Evolutionary conservation across 2,888 invertebrate genomes (phyloP).

Genomic region (Xylota segnis): DNA sequence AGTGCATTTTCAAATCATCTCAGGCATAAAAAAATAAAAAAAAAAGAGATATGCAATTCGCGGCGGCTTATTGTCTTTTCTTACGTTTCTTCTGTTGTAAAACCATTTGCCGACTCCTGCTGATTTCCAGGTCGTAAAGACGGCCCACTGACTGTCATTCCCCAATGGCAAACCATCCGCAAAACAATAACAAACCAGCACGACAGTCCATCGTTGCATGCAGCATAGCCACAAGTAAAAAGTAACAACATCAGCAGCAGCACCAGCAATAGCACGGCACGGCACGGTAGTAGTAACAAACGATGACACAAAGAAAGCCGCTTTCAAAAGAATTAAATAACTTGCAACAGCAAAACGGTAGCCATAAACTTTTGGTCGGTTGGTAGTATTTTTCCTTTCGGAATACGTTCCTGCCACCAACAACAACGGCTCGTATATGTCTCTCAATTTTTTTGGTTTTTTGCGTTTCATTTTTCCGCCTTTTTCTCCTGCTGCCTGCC

Average conservation of each 20-base stretch:
- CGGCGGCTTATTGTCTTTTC: conserved; percentile 56
- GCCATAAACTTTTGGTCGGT: conserved; percentile 73
- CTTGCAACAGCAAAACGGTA: conserved; percentile 77
- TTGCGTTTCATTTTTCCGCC: conserved; percentile 65
- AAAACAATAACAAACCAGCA: conserved; percentile 35
- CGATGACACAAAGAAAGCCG: conserved; percentile 76
- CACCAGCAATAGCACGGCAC: conserved; percentile 50
- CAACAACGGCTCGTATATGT: too few relatives aligned
- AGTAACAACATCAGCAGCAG: conserved; percentile 19
- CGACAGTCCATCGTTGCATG: conserved; percentile 61
- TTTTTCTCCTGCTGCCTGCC: conserved; percentile 42
- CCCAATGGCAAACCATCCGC: conserved; percentile 46
- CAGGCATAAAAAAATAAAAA: conserved; percentile 1
- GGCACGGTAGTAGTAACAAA: conserved; percentile 72
- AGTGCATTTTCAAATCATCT: conserved; percentile 55
- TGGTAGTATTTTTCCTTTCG: conserved; percentile 51
- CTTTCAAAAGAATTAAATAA: conserved; percentile 76
- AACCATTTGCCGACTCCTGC: conserved; percentile 70
- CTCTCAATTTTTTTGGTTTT: conserved; percentile 30
- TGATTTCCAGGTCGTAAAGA: conserved; percentile 75
- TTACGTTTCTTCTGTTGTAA: conserved; percentile 42
- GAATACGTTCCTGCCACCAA: too few relatives aligned
- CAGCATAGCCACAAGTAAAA: conserved; percentile 49
- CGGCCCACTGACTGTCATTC: conserved; percentile 73
- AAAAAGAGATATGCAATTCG: conserved; percentile 34